Evolutionary conservation across 2,888 invertebrate genomes (phyloP), one percentile per base, ranked within the genome.

Genomic region (Rhingia campestris): DNA sequence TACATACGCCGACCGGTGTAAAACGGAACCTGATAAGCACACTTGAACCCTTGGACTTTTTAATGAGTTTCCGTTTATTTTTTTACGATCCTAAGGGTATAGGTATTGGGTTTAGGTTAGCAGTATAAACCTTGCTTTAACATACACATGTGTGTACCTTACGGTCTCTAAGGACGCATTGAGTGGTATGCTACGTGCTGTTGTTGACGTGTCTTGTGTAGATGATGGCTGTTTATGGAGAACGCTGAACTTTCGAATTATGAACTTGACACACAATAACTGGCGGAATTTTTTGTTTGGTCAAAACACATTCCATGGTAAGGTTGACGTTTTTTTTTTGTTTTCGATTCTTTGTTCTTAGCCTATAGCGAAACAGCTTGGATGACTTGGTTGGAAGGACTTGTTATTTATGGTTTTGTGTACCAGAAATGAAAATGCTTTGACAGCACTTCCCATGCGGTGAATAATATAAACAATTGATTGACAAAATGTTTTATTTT

Each of bases 1-100:
- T 76, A 81, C 76, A 76, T 76, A 33, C 70, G 66, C 45, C 22
- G 58, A 47, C 33, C 59, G 45, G 32, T 79, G 73, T 79, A 73
- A 73, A 81, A 76, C 76, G 76, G 69, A 81, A 81, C 69, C 69
- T 63, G 56, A 41, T 80, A 61, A 54, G 59, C 22, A 12, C 14
- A 33, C 14, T 39, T 32, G 37, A 47, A 58, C 76, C 72, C 72
- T 72, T 54, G 49, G 66, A 54, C 22, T 53, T 66, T 53, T 72
- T 70, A 59, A 64, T 76, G 76, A 45, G 63, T 37, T 81, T 81
- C 63, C 43, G 54, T 53, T 63, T 64, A 39, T 58, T 59, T 56
- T 39, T 53, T 39, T 10, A 77, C 37, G 72, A 64, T 79, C 51
- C 41, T 64, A 58, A 67, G 67, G 67, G 67, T 45, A 35, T 43